Evolutionary conservation across 2,797 vertebrate species (phyloP).

Genomic region (Sebastes kiyomatsui): DNA sequence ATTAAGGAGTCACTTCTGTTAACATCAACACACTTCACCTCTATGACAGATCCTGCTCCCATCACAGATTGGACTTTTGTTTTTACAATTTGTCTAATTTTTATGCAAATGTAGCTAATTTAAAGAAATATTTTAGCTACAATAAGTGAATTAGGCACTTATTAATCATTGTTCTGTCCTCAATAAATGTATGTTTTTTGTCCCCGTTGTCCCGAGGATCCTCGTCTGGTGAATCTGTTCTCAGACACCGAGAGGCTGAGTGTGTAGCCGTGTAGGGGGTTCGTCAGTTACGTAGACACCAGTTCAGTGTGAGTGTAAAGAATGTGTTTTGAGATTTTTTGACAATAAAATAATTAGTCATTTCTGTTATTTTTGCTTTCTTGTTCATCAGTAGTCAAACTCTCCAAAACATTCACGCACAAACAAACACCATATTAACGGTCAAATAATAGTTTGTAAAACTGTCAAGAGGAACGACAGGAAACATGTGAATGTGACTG

Average conservation of each 20-base stretch:
- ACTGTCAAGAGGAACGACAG: not conserved
- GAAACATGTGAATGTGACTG: not conserved
- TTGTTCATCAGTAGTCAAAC: not conserved
- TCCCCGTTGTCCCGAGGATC: not conserved
- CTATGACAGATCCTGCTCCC: not conserved
- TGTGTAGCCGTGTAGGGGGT: conserved; percentile 46
- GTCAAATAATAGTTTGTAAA: not conserved
- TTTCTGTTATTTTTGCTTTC: conserved; percentile 33
- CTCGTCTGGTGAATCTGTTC: conserved; percentile 45
- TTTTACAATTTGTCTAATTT: conserved; percentile 64
- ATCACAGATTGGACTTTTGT: conserved; percentile 24
- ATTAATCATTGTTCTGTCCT: not conserved
- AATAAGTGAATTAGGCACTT: conserved; percentile 2
- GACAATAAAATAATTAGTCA: conserved; percentile 67
- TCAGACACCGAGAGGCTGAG: conserved; percentile 5
- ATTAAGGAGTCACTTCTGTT: conserved; percentile 1
- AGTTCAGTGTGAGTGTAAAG: conserved; percentile 49
- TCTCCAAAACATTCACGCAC: not conserved
- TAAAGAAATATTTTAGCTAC: conserved; percentile 8
- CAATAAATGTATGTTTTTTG: conserved; percentile 17
- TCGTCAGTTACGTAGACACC: conserved; percentile 24
- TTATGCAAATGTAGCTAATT: conserved; percentile 47
- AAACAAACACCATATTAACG: not conserved
- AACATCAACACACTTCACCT: not conserved
- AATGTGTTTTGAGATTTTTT: conserved; percentile 64